Evolutionary conservation across 2,888 invertebrate species (phyloP), one percentile per base, ranked within the genome.

Genomic region (Hyppa rectilinea): DNA sequence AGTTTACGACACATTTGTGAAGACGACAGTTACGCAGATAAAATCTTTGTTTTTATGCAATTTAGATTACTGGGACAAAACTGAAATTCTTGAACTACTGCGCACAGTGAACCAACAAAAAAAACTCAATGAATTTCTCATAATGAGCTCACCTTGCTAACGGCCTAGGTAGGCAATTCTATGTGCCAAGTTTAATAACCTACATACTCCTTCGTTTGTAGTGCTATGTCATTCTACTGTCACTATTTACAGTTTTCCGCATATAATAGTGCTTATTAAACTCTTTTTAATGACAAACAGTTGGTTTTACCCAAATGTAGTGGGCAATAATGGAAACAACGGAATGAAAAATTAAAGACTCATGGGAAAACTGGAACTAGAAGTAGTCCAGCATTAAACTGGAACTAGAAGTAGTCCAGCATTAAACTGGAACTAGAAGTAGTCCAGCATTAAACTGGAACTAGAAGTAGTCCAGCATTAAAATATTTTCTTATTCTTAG

Each of bases 241-340:
- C 78, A 56, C 78, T 52, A 62, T 78, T 66, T 82, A 82, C 82
- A 66, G 80, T 68, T 73, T 62, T 64, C 23, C 34, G 49, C 59
- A 47, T 69, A 23, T 45, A 60, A 73, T 60, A 56, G 47, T 14
- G 49, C 40, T 4, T 59, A 62, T 50, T 80, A 65, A 71, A 81
- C 59, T 73, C 47, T 23, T 65, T 55, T 59, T 62, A 63, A 36
- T 47, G 63, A 68, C 53, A 47, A 69, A 60, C 77, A 9, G 76
- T 65, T 73, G 20, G 23, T 68, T 81, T 63, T 63, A 56, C 38
- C n/a, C 50, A 60, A 66, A 71, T 61, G 38, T 78, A 78, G 29
- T 49, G 45, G 29, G 61, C 45, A 50, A 60, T 69, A 50, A 69
- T 63, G 34, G 10, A 31, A 52, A 65, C 43, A 81, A 78, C 82